Base-by-base conservation (phyloP, 2,113 vertebrate species). In the Stigmatopora argus region DNA sequence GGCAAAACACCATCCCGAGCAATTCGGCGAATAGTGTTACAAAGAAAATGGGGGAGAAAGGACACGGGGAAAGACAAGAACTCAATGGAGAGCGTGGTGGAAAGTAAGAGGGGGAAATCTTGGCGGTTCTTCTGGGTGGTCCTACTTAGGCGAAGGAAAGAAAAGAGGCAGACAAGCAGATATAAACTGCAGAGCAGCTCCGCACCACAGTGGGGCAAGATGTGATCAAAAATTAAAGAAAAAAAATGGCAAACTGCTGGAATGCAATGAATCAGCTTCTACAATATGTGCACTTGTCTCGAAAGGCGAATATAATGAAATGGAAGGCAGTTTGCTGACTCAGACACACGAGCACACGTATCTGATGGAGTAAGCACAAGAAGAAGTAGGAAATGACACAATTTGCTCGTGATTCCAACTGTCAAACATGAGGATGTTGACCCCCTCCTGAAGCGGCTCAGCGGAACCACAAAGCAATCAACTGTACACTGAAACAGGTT, bases 141-240 rank as follows among this genome's bases (percentile, higher is more conserved):
- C 95, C 90, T 45, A 66, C 89, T 90, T 89, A 84, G 88, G 88
- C 91, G 89, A 88, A 93, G 90, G 89, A 92, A 92, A 93, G 87
- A 92, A 90, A 91, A 91, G 92, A 94, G 92, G 93, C 92, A 94
- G 94, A 94, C 94, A 93, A 90, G 91, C 92, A 93, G 92, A 95
- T 93, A 93, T 92, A 92, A 92, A 94, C 92, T 94, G 93, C 94
- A 96, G 95, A 95, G 93, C 92, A 92, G 92, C 92, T 92, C 92
- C 83, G 85, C 91, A 92, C 91, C 91, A 89, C 71, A 86, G 90
- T 66, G 74, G 75, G 34, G 53, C 79, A 69, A 81, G 71, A 19
- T 62, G 55, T 51, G 70, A 72, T 56, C 56, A 65, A 17, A 71
- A 34, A 63, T 46, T 4, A 51, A 64, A 64, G 51, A 64, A 13